Evolutionary conservation across 1,140 invertebrate genomes (phyloP), one percentile per base, ranked within the genome.

Genomic region (Panagrolaimus sp.): DNA sequence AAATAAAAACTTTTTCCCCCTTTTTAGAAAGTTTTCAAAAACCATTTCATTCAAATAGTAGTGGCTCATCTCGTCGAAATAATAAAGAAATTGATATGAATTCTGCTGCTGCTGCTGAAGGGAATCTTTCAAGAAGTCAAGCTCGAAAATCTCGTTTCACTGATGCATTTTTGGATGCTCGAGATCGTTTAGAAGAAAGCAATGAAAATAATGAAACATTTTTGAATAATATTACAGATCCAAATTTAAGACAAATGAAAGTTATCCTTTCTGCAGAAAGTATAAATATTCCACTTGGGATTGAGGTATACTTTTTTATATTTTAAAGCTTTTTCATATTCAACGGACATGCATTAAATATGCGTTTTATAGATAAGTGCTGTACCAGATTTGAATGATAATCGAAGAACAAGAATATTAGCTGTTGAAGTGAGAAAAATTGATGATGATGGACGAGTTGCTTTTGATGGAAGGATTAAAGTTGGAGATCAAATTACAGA

Each of bases 401-500:
- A 21, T 58, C 52, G n/a, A 58, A 21, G 52, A 26, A n/a, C 21
- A n/a, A 21, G n/a, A 28, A 58, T 58, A 21, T 58, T 58, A 28
- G 52, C 52, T n/a, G 21, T 58, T 26, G 52, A 58, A 58, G 52
- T 58, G 10, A 58, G 21, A 21, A 21, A 58, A 58, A 28, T 58
- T 58, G 21, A 58, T 24, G 52, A 58, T 21, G 52, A 58, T 58
- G 52, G 52, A 26, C 52, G 52, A 12, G 52, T 58, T 28, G 52
- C 52, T 21, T n/a, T 58, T 28, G 52, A 58, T 58, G 52, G 52
- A 21, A 21, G 52, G 28, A 58, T 58, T 28, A 58, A 28, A 26
- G 52, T 58, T n/a, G 52, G 52, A 12, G 52, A 58, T 58, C 52
- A 58, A 28, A 58, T 58, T 28, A 58, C 52, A 58, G 52, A 58